A percentile compares a stretch with the other conserved stretches of the same genome.
Conservation (phyloP, 1,140 invertebrate species). For the Hypothenemus hampei region DNA sequence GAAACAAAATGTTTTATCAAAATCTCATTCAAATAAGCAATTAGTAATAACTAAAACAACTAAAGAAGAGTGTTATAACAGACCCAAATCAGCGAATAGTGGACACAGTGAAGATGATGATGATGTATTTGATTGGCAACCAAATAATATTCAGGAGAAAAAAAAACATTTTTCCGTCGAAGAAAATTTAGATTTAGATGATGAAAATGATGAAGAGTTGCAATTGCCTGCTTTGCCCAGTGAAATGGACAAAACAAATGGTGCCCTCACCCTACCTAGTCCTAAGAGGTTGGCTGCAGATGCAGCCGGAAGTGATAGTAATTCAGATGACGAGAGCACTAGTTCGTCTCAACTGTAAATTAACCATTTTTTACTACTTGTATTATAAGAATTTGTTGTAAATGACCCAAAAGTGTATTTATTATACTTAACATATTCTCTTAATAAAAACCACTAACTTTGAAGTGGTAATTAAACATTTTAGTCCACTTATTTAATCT, state of each 20-base stretch:
- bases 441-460: too few species aligned
- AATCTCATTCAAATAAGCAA: conserved; percentile 51
- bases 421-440: too few species aligned
- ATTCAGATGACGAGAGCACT: conserved; percentile 52
- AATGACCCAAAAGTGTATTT: too few species aligned
- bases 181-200: conserved; percentile 37
- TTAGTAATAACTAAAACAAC: conserved; percentile 32
- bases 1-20: conserved; percentile 42
- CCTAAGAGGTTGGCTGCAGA: conserved; percentile 61
- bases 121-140: conserved; percentile 32
- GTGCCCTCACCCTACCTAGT: conserved; percentile 34
- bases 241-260: conserved; percentile 39
- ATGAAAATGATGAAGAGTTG: conserved; percentile 36
- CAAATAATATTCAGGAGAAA: not conserved
- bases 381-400: conserved; percentile 10
- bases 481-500: not conserved
- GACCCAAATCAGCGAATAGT: conserved; percentile 29
- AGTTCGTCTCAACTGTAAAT: conserved; percentile 44
- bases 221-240: conserved; percentile 40
- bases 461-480: not conserved
- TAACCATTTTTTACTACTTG: conserved; percentile 33
- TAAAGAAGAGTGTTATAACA: not conserved
- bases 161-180: conserved; percentile 26
- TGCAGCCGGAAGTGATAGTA: conserved; percentile 52
- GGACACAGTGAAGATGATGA: conserved; percentile 34